Percentiles rank a stretch among this genome's conserved stretches.
Conservation (phyloP, 2,113 vertebrate genomes). For the Eptesicus fuscus region DNA sequence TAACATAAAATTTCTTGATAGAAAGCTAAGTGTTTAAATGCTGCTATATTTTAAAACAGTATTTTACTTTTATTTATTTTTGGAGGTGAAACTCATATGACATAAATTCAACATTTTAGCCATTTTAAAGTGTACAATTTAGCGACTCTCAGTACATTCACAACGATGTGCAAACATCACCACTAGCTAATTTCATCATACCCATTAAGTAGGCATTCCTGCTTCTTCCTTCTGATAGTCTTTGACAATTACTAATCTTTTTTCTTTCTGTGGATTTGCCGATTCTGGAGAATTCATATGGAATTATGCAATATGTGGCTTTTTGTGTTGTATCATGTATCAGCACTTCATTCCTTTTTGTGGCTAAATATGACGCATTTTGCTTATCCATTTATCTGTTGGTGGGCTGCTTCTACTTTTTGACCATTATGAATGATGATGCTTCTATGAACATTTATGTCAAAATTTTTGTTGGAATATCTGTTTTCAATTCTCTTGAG, state of each 20-base stretch:
- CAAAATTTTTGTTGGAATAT: not conserved
- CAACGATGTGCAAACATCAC: not conserved
- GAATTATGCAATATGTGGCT: not conserved
- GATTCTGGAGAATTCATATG: not conserved
- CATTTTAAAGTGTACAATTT: not conserved
- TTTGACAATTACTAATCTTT: not conserved
- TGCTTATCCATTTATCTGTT: not conserved
- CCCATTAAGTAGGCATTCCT: not conserved
- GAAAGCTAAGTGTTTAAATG: constrained; percentile 9
- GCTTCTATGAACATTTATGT: not conserved
- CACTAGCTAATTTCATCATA: not conserved
- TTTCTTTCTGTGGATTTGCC: not conserved
- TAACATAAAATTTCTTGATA: constrained; percentile 42
- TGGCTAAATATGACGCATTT: not conserved
- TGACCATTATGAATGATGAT: not conserved
- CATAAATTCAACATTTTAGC: not conserved
- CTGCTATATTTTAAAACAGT: not conserved
- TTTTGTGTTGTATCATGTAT: not conserved
- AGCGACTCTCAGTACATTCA: not conserved
- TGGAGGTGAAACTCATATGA: constrained; percentile 1
- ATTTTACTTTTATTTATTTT: constrained; percentile 44
- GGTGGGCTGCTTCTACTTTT: not conserved
- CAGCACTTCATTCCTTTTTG: not conserved
- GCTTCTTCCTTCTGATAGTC: not conserved
- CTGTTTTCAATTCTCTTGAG: not conserved